A percentile compares a stretch with the other conserved stretches of the same genome.
phyloP scores from a whole-genome alignment of 2,888 invertebrate species.

The Horisme vitalbata region DNA sequence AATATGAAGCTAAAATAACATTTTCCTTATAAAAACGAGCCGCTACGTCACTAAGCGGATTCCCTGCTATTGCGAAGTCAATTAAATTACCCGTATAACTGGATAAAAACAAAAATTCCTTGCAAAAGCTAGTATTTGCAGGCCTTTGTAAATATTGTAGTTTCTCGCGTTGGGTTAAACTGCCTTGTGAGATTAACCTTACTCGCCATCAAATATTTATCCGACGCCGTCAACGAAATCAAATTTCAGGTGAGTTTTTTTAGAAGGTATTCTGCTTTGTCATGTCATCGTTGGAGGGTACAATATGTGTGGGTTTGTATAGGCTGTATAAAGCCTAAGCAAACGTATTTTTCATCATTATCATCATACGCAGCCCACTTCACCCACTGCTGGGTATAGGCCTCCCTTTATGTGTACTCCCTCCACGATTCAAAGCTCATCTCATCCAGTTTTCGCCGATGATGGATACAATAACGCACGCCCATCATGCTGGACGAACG shows the following conservation, averaged over 20 bases:
- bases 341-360: too few relatives aligned
- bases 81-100: constrained; percentile 34
- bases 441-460: too few relatives aligned
- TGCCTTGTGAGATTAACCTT: constrained; percentile 50
- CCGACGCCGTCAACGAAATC: constrained; percentile 34
- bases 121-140: constrained; percentile 36
- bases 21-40: constrained; percentile 6
- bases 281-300: neutral
- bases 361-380: too few relatives aligned
- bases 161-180: constrained; percentile 40
- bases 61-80: constrained; percentile 19
- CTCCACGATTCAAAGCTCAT: too few relatives aligned
- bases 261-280: constrained; percentile 10
- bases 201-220: constrained; percentile 51
- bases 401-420: too few relatives aligned
- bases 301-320: neutral
- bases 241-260: constrained; percentile 26
- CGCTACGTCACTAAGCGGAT: constrained; percentile 19
- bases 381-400: too few relatives aligned
- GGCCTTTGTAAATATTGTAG: constrained; percentile 56
- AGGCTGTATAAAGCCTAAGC: too few relatives aligned
- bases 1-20: constrained; percentile 1
- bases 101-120: constrained; percentile 33
- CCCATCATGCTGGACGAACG: too few relatives aligned
- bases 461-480: too few relatives aligned